Evolutionary conservation across 2,888 invertebrate species (phyloP), one percentile per base, ranked within the genome.

Genomic region (Mimas tiliae): DNA sequence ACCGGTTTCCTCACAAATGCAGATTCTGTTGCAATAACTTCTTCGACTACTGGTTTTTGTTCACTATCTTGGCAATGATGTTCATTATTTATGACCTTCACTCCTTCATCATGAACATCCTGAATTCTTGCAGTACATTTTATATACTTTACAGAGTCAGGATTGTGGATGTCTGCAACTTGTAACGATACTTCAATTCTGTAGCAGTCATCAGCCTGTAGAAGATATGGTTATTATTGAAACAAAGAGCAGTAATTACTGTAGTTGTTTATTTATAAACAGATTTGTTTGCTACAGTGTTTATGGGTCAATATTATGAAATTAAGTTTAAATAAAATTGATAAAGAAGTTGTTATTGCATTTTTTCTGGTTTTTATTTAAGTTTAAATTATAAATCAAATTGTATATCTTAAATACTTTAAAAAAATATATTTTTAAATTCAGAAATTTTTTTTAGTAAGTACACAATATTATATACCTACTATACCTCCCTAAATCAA

Each of bases 91-190:
- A 78, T 69, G 12, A 90, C 75, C 1, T 72, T 71, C 1, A 89
- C 73, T 3, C 77, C 71, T n/a, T n/a, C n/a, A 0, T 82, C 83
- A 8, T 70, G 76, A 0, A 75, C 65, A 34, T 88, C 85, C 45
- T 77, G 72, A n/a, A 92, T 64, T 8, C 77, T 82, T n/a, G 82
- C 84, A 9, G 76, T 76, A 69, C 94, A 94, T 77, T 81, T 86
- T 1, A 89, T 68, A 34, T 75, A 74, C 69, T 84, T 88, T 1
- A 70, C 75, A 0, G 68, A 69, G 19, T 85, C 83, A 27, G 76
- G 66, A 65, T 87, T 78, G 33, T 79, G 72, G 11, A 74, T 67
- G 34, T 87, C 82, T 4, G 79, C 78, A 6, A 82, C 88, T 70
- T 79, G 86, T n/a, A 94, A 62, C 50, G 74, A 81, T 0, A 78